These are phyloP conservation scores for Nasonia longicornis DNA, from an alignment of 1,140 invertebrate species.

Conservation along the genomic window DNA sequence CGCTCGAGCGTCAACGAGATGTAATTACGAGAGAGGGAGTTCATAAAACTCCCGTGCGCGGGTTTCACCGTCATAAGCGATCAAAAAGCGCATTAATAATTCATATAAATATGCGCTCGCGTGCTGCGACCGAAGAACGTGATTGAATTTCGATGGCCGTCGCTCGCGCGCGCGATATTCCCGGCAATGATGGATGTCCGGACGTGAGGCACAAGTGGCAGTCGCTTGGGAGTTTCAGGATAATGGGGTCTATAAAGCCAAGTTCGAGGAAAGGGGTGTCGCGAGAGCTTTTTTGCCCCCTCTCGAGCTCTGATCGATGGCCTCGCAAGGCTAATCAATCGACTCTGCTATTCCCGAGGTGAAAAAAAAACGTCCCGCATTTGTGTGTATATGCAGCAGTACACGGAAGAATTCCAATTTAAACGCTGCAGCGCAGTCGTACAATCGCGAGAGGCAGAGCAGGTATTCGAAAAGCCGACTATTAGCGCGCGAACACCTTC, in stretches of 20 bases:
- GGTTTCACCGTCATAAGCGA: not conserved
- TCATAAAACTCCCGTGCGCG: not conserved
- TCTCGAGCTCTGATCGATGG: too few relatives aligned
- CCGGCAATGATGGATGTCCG: constrained; percentile 33
- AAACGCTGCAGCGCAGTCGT: too few relatives aligned
- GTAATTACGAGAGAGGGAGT: constrained; percentile 14
- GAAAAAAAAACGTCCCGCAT: too few relatives aligned
- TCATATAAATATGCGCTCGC: constrained; percentile 27
- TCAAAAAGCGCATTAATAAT: constrained; percentile 41
- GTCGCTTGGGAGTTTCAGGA: not conserved
- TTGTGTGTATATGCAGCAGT: too few relatives aligned
- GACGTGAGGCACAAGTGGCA: constrained; percentile 17
- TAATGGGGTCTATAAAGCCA: not conserved
- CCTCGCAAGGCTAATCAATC: too few relatives aligned
- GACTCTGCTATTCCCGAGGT: too few relatives aligned
- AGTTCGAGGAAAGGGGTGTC: not conserved
- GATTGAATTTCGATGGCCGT: constrained; percentile 39
- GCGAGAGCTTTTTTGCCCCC: not conserved
- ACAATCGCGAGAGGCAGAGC: too few relatives aligned
- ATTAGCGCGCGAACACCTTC: not conserved
- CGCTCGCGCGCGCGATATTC: not conserved
- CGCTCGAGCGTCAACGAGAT: not conserved
- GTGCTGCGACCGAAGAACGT: not conserved
- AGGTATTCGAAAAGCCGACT: too few relatives aligned
- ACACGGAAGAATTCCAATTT: too few relatives aligned